Evolutionary conservation across 2,113 vertebrate species (phyloP), one percentile per base, ranked within the genome.

Genomic region (Grallaria varia): DNA sequence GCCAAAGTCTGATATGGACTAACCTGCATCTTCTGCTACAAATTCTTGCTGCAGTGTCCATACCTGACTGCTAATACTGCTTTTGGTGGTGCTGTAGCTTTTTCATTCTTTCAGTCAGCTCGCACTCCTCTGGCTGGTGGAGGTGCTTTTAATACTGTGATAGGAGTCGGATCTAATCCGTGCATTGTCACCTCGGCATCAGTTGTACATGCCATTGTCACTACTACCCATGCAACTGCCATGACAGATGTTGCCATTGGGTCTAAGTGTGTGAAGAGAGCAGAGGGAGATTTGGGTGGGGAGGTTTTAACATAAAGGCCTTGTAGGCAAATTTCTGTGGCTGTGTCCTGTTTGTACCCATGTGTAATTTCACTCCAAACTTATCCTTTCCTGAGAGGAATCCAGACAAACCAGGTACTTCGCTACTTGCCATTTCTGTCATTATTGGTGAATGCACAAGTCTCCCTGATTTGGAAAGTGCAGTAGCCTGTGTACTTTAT

Each of bases 131-230:
- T 67, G 55, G 21, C 30, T 84, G 30, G 1, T 4, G 8, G 22
- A 21, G 14, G 14, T 33, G 22, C 8, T 1, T 63, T 90, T 45
- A 33, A 28, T 49, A 12, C 39, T 72, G 10, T 30, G 37, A 17
- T 35, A 33, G 55, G 24, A 62, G 4, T 30, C 47, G 59, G 27
- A 49, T 58, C 28, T n/a, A 37, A 66, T 6, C 45, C 8, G 3
- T 20, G 50, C 0, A 0, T 69, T 69, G 27, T 59, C n/a, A 30
- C 30, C 21, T 66, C 52, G 18, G 14, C 27, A 39, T 59, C 23
- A 37, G 9, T 77, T 47, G n/a, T n/a, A n/a, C n/a, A 24, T 19
- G 1, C 30, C 39, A 0, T 7, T 14, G 19, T 50, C 4, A 2
- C 44, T 24, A 22, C 3, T 20, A 50, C 25, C 53, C n/a, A 21